These are phyloP conservation scores for Ericerus pela DNA, from an alignment of 1,140 invertebrate species.

Conservation along the genomic window DNA sequence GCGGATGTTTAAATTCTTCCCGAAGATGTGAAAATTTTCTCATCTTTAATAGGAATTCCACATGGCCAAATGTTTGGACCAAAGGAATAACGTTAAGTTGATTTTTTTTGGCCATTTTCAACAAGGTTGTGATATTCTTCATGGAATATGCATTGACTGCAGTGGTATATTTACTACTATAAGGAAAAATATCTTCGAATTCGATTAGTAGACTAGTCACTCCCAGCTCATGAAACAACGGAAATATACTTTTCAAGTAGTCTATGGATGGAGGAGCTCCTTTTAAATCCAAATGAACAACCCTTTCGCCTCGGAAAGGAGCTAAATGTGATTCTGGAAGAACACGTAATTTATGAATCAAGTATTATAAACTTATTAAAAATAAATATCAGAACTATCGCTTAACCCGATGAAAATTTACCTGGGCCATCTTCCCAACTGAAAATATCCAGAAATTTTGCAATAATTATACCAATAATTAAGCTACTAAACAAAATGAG, in stretches of 20 bases:
- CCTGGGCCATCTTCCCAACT: too few species aligned
- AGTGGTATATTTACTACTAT: constrained; percentile 28
- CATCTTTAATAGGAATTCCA: constrained; percentile 79
- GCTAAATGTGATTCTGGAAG: too few species aligned
- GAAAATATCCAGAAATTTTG: too few species aligned
- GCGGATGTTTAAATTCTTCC: constrained; percentile 60
- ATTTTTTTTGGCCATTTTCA: background rate
- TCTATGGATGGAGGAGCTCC: constrained; percentile 36
- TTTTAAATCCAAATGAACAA: constrained; percentile 25
- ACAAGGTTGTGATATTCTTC: constrained; percentile 4
- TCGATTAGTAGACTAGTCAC: constrained; percentile 38
- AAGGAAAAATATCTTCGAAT: constrained; percentile 42
- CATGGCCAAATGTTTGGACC: constrained; percentile 89
- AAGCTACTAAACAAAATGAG: too few species aligned
- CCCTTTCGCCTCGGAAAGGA: constrained; percentile 3
- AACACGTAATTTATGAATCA: too few species aligned
- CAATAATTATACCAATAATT: too few species aligned
- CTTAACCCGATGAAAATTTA: too few species aligned
- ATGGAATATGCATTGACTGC: constrained; percentile 34
- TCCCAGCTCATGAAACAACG: constrained; percentile 36
- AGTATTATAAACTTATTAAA: too few species aligned
- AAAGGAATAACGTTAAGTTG: constrained; percentile 72
- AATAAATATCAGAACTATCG: too few species aligned
- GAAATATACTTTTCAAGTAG: constrained; percentile 36
- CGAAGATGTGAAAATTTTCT: constrained; percentile 56